Evolutionary conservation across 2,113 vertebrate genomes (phyloP), one percentile per base, ranked within the genome.

Genomic region (Pomatostomus ruficeps): DNA sequence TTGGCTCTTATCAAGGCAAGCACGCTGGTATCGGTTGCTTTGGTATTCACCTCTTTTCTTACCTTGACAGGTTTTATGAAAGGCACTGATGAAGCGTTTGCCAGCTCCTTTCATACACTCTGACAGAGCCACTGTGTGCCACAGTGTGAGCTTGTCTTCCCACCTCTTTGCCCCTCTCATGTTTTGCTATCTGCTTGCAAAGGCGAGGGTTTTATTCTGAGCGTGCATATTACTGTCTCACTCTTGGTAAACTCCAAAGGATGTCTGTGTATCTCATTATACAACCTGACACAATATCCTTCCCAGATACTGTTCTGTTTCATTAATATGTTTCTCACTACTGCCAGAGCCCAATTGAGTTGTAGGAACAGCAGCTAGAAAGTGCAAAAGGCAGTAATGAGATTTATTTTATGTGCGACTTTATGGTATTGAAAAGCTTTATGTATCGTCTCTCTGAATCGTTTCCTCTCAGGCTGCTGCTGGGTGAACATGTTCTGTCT

Each of bases 271-370:
- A 81, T 74, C 80, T 94, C 74, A 91, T 89, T 73, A 94, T 70
- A 79, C 59, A 74, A 58, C 58, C 61, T 85, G 86, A 82, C 54
- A 93, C 72, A 76, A 85, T 72, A 91, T 71, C 83, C 65, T 93
- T 87, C 66, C 70, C 57, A 94, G 88, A 86, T 81, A 77, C 52
- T 26, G 7, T 20, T 96, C 63, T 66, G 23, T 94, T 92, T 93
- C 92, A 93, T 90, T 95, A 93, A 86, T 55, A 55, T 54, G 16
- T 93, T 93, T 93, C 88, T 94, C 48, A 48, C 59, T 86, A 55
- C 59, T 90, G 76, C 43, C 88, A 84, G 40, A 83, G 75, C 48
- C 79, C 83, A 84, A 75, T 3, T 77, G 88, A 83, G 43, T 59
- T 80, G 75, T 88, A 94, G 61, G 43, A 88, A 36, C 11, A 17